phyloP scores from a whole-genome alignment of 2,888 invertebrate genomes.

The Tiliacea citrago region DNA sequence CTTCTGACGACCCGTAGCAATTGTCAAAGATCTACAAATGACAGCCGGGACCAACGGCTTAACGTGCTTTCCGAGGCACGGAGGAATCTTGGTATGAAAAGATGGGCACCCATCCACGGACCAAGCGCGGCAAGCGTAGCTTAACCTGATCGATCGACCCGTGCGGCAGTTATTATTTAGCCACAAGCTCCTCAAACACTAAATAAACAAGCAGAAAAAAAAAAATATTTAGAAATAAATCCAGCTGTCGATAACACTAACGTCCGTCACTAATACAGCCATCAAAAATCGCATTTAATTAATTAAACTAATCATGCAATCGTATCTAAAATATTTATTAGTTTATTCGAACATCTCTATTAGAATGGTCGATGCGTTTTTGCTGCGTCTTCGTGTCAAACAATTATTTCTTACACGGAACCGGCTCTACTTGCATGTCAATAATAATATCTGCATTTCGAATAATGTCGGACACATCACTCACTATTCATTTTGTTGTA shows the following conservation, averaged over 20 bases:
- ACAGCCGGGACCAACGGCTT: too few relatives aligned
- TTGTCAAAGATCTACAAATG: too few relatives aligned
- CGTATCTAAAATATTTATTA: slow-evolving; percentile 15
- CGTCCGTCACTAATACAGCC: slow-evolving; percentile 9
- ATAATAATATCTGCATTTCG: slow-evolving; percentile 39
- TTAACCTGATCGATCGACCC: too few relatives aligned
- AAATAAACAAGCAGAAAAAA: too few relatives aligned
- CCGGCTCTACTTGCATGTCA: slow-evolving; percentile 49
- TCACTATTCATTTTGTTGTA: slow-evolving; percentile 1
- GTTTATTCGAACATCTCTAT: slow-evolving; percentile 58
- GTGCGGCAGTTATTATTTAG: too few relatives aligned
- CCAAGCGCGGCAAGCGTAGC: too few relatives aligned
- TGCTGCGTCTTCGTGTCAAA: slow-evolving; percentile 62
- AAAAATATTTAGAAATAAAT: not conserved
- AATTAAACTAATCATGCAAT: slow-evolving; percentile 32
- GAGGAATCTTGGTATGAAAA: too few relatives aligned
- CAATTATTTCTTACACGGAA: slow-evolving; percentile 64
- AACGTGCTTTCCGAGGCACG: too few relatives aligned
- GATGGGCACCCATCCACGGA: too few relatives aligned
- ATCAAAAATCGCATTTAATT: slow-evolving; percentile 15
- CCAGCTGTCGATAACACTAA: not conserved
- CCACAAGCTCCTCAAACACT: too few relatives aligned
- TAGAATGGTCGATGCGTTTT: slow-evolving; percentile 58
- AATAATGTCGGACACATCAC: slow-evolving; percentile 34
- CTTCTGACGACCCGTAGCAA: too few relatives aligned